Evolutionary conservation across 1,140 invertebrate genomes (phyloP).

Genomic region (Hypothenemus hampei): DNA sequence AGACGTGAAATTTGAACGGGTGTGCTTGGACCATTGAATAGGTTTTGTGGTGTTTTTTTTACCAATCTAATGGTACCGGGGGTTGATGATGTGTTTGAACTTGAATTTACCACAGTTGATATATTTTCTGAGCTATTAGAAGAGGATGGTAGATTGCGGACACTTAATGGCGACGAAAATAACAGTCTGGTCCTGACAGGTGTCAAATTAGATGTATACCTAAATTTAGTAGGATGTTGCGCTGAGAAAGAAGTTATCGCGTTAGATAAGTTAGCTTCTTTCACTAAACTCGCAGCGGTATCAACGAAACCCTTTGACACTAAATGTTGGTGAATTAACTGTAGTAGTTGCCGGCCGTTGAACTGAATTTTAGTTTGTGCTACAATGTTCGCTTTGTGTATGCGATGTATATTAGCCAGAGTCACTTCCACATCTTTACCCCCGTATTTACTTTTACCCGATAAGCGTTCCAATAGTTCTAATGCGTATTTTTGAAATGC

Average conservation of each 20-base stretch:
- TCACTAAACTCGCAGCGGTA: conserved; percentile 67
- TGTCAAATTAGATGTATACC: conserved; percentile 49
- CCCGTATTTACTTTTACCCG: conserved; percentile 82
- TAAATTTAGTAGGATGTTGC: conserved; percentile 53
- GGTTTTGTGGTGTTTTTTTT: conserved; percentile 4
- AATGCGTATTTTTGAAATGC: conserved; percentile 94
- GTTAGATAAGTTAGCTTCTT: conserved; percentile 63
- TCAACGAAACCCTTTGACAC: conserved; percentile 66
- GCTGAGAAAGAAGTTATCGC: conserved; percentile 43
- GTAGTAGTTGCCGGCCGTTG: conserved; percentile 87
- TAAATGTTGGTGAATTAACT: conserved; percentile 88
- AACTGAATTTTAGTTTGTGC: conserved; percentile 92
- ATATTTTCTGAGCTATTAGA: conserved; percentile 4
- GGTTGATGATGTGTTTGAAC: conserved; percentile 14
- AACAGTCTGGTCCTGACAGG: conserved; percentile 40
- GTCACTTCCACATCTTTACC: conserved; percentile 75
- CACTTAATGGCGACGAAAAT: conserved; percentile 25
- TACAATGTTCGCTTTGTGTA: conserved; percentile 83
- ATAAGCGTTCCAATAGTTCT: conserved; percentile 85
- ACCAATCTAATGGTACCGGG: conserved; percentile 14
- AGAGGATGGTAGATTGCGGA: not conserved
- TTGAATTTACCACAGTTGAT: too few species aligned
- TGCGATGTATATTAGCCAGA: conserved; percentile 76
- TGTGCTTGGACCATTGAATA: not conserved
- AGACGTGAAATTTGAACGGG: conserved; percentile 48